A percentile compares a stretch with the other conserved stretches of the same genome.
Conservation (phyloP, 2,888 invertebrate species). For the Noctua comes region DNA sequence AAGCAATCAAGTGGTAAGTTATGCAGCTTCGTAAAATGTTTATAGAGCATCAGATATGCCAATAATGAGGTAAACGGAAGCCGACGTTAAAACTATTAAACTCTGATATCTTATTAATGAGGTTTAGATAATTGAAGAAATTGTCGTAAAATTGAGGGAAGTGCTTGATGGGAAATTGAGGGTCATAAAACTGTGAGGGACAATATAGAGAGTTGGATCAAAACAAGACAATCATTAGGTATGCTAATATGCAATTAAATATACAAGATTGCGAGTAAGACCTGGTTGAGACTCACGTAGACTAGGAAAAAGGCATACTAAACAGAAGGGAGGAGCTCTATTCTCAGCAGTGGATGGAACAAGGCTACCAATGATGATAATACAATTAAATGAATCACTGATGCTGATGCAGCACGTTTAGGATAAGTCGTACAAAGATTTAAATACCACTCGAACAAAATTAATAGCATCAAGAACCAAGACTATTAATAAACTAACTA, state of each 20-base stretch:
- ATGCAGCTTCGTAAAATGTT: conserved; percentile 62
- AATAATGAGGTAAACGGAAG: conserved; percentile 65
- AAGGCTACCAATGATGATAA: background rate
- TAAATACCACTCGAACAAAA: conserved; percentile 7
- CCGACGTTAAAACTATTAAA: conserved; percentile 50
- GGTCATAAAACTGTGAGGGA: conserved; percentile 12
- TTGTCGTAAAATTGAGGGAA: conserved; percentile 16
- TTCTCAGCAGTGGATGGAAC: background rate
- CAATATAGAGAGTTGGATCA: background rate
- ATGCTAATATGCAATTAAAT: background rate
- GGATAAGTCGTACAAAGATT: background rate
- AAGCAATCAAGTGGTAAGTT: conserved; percentile 62
- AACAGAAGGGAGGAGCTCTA: no score
- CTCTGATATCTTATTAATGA: conserved; percentile 51
- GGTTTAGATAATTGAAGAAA: conserved; percentile 46
- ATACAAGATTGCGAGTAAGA: background rate
- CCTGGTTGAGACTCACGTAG: no score
- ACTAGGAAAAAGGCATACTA: background rate
- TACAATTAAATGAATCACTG: background rate
- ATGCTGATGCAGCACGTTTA: background rate
- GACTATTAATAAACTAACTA: conserved; percentile 35
- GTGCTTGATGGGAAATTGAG: conserved; percentile 11
- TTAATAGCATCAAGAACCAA: conserved; percentile 14
- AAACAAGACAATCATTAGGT: background rate
- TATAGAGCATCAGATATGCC: conserved; percentile 65